Evolutionary conservation across 2,888 invertebrate species (phyloP), one percentile per base, ranked within the genome.

Genomic region (Cyrtodaria siliqua): DNA sequence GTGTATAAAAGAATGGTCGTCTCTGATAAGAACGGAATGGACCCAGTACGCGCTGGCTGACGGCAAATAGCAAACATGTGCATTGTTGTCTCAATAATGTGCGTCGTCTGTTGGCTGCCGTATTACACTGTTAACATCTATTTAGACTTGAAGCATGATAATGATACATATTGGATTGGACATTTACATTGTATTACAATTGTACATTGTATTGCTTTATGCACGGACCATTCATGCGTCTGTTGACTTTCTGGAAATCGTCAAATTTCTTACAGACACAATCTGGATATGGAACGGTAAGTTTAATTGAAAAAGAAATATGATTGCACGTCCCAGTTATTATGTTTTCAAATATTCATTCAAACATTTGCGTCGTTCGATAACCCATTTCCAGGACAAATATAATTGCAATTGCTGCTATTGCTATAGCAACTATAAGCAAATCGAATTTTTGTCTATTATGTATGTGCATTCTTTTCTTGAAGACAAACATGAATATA

Each of bases 41-140:
- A 78, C 42, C 61, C 75, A 12, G 77, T 89, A 6, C 83, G 96
- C 89, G 94, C 95, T 57, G 96, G 96, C 87, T 93, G 96, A 71
- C 95, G 95, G 87, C 94, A 96, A 52, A 95, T 96, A n/a, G 96
- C 96, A 0, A 95, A 96, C 94, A 96, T 96, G 80, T 94, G 96
- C 29, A 94, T 96, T 0, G 94, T 96, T 0, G 93, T 96, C 20
- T 96, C 96, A 0, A 94, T 96, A 2, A 94, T 96, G 42, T 96
- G 96, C 89, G 96, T 96, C 0, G 91, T 95, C 2, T 96, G 96
- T 92, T 96, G 96, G 96, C 93, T 96, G 56, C 96, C 96, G 0
- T 96, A 96, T 93, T 96, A 96, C 92, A 95, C 96, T 49, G 93
- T 96, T 24, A 95, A 94, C 87, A 94, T 96, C n/a, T 93, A 96